Evolutionary conservation across 2,113 vertebrate genomes (phyloP), one percentile per base, ranked within the genome.

Genomic region (Lophius piscatorius): DNA sequence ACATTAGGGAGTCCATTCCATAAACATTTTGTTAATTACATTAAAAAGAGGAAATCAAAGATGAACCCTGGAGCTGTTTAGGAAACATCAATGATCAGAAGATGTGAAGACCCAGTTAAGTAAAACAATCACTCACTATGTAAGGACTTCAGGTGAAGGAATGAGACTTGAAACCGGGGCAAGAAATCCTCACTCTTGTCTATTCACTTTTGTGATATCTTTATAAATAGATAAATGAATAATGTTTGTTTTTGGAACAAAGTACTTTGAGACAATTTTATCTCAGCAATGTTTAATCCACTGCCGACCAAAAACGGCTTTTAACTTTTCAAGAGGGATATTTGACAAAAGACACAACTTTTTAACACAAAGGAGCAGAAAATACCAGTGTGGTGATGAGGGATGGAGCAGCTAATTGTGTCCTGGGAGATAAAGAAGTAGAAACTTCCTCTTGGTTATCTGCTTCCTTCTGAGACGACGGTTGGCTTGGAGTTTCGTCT

Each of bases 321-420:
- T 79, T 76, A 65, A 79, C 55, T 78, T 78, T 72, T 75, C 9
- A 6, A 40, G 29, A 48, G 51, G 50, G 69, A 26, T 22, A 5
- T 6, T 38, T 26, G 28, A 76, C 63, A 75, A 79, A 77, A 67
- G 64, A 76, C 17, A 41, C 55, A 18, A 63, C 80, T 72, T 74
- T 61, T 79, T 33, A 50, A 78, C 51, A 56, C 63, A 47, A 51
- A 60, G 40, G 24, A 66, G 62, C 28, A 60, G 9, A 17, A 13
- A 33, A 4, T 16, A 66, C 5, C 44, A 24, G 70, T 58, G 33
- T 55, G 49, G 78, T 64, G 82, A 83, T 80, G 69, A 86, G 78
- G 52, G 84, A 81, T 89, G 83, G 75, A 80, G 77, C 74, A 67
- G 76, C 84, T 90, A 91, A 92, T 90, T 88, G 83, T 81, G 75